phyloP scores from a whole-genome alignment of 2,797 vertebrate genomes.

The Myiothlypis coronata region DNA sequence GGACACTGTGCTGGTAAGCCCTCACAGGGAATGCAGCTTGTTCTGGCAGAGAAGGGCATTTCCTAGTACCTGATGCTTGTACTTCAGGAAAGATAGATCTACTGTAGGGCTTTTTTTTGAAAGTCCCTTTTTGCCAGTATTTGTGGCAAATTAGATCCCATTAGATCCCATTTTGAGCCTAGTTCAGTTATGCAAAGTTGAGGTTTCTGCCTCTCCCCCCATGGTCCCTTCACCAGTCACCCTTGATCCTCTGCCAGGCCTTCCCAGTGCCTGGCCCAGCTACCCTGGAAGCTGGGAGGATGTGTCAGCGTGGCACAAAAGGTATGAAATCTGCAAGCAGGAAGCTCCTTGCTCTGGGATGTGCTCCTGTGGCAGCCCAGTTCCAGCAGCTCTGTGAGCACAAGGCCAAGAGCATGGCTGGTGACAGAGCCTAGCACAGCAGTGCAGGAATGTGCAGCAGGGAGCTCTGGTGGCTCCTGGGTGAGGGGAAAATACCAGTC shows the following conservation, averaged over 20 bases:
- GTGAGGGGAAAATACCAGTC: background rate
- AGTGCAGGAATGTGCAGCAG: rapidly evolving
- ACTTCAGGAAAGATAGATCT: background rate
- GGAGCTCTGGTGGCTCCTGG: background rate
- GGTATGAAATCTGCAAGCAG: background rate
- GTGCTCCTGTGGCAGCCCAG: background rate
- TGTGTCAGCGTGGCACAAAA: background rate
- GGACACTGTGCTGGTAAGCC: background rate
- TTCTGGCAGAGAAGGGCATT: background rate
- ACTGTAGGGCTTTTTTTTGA: background rate
- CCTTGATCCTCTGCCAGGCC: background rate
- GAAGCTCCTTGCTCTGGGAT: background rate
- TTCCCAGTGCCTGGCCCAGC: background rate
- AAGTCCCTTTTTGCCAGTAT: background rate
- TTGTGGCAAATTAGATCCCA: background rate
- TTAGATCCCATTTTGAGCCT: background rate
- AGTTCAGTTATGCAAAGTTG: background rate
- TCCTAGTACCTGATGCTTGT: background rate
- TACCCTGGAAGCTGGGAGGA: background rate
- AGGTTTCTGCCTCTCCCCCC: background rate
- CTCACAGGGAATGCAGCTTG: background rate
- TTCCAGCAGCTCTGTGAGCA: background rate
- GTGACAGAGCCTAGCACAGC: rapidly evolving
- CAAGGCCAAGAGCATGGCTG: rapidly evolving
- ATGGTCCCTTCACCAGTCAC: rapidly evolving